Evolutionary conservation across 1,140 invertebrate genomes (phyloP), one percentile per base, ranked within the genome.

Genomic region (Oncopodura yosiiana): DNA sequence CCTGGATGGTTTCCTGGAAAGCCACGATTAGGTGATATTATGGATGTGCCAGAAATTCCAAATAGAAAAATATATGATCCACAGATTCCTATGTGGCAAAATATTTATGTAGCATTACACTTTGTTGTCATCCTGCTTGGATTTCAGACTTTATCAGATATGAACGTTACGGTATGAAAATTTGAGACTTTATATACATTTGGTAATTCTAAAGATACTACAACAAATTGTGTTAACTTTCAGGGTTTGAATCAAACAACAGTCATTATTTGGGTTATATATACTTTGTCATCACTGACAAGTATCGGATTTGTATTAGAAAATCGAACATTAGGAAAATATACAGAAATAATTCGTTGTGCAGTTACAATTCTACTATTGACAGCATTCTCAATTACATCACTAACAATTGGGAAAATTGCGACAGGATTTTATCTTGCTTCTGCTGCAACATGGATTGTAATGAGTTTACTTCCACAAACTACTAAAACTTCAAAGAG

Each of bases 1-100:
- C 90, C 90, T 1, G 89, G 88, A 60, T 94, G 90, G 89, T 71
- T 77, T 44, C 87, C 87, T 2, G 87, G 87, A 3, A 78, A 76
- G 46, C 82, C 87, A 0, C 75, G 88, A 65, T 75, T 87, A 2
- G 89, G 88, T 12, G 71, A 81, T 21, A 78, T 82, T 19, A 75
- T 80, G 62, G 78, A 82, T 64, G 84, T 89, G 70, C 74, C 86
- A 36, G 79, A 87, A 64, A 86, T 83, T 11, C 74, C 74, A 48
- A 66, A 70, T 3, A 71, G 82, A 46, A 66, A 76, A n/a, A 85
- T 83, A 65, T 87, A 81, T 66, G 75, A 87, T 68, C 77, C 80
- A 0, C 63, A 71, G 49, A 66, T 87, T n/a, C 77, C 83, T 0
- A 39, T 68, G 0, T 84, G 81, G 81, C 79, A 78, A 60, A 83